Percentiles rank a stretch among this genome's conserved stretches.
Evolutionary conservation across 2,888 invertebrate species (phyloP).

Genomic region (Trachelus stipa): DNA sequence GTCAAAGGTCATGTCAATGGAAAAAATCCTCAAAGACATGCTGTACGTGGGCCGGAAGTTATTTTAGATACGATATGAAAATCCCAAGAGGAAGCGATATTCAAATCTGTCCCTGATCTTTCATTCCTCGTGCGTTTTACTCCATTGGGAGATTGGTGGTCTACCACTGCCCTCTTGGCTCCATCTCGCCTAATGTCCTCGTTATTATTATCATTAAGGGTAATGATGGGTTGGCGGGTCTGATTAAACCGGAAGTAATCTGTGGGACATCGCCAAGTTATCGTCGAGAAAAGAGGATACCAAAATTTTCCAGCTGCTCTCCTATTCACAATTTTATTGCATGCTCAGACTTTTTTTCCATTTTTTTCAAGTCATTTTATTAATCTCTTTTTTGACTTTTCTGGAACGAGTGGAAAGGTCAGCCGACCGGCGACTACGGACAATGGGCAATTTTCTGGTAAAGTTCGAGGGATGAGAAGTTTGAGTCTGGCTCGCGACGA

Average conservation of each 20-base stretch:
- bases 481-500: conserved; percentile 44
- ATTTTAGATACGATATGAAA: neutral
- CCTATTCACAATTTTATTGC: neutral
- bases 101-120: neutral
- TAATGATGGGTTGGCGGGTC: neutral
- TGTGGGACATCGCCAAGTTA: neutral
- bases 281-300: neutral
- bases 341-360: neutral
- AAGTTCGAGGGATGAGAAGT: conserved; percentile 37
- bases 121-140: neutral
- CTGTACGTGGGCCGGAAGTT: neutral
- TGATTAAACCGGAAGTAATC: neutral
- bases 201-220: neutral
- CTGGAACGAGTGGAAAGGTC: neutral
- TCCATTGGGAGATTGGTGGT: neutral
- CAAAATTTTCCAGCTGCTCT: neutral
- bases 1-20: neutral
- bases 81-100: neutral
- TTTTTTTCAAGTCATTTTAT: neutral
- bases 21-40: neutral
- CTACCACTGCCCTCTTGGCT: neutral
- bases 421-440: conserved; percentile 25
- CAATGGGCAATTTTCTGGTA: conserved; percentile 45
- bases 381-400: neutral
- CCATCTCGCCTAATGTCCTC: neutral